Evolutionary conservation across 2,797 vertebrate species (phyloP), one percentile per base, ranked within the genome.

Genomic region (Spea hammondii): DNA sequence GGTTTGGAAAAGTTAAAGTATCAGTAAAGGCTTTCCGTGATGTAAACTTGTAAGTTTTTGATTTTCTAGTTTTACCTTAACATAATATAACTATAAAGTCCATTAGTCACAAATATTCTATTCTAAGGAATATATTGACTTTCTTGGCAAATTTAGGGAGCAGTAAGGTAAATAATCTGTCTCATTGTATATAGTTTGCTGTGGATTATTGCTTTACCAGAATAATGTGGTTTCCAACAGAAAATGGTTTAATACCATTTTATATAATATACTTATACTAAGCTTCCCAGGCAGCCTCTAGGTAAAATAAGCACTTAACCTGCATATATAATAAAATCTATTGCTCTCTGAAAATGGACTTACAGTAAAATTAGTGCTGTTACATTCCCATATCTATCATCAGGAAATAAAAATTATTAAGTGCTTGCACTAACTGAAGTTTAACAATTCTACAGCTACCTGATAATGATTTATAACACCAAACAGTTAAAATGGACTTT

Each of bases 171-270:
- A 32, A 32, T 32, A 32, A 32, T 32, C 17, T 17, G 17, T 17
- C 32, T 32, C 32, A 32, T 32, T 32, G 32, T 32, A 32, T 32
- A 3, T 32, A 32, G 32, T 32, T 32, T 32, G 32, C 2, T 32
- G 32, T 32, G 32, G 5, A 59, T 11, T 59, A 59, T 13, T 13
- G 82, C 85, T 88, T 85, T 80, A 84, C 84, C 64, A 79, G 79
- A 86, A 70, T 71, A 64, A 1, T 81, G 59, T 83, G 78, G 5
- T 85, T 87, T 84, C 72, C 84, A 79, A 77, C 55, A 72, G 55
- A 53, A 85, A 88, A 84, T 62, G 5, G 72, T 84, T 87, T 87
- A 79, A 70, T 86, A 8, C 83, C 85, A 70, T 62, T 87, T 85
- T 49, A 80, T 77, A 85, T 83, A 69, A 4, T 0, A 8, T 0